These are phyloP conservation scores for Sebastes variabilis DNA, from an alignment of 2,797 vertebrate species.

Conservation along the genomic window DNA sequence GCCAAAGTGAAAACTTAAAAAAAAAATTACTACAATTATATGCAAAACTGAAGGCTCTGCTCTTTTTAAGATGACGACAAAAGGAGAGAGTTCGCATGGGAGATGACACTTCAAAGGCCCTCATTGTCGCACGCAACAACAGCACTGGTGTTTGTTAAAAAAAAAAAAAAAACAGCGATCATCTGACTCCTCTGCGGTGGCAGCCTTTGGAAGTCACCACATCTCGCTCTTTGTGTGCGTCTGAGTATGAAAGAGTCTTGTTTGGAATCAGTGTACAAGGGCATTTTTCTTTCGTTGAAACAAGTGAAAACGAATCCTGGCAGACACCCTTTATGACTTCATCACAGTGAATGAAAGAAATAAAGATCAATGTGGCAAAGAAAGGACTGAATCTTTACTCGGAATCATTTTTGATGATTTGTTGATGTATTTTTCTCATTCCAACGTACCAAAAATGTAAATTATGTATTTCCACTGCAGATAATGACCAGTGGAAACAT, in stretches of 20 bases:
- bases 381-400: not conserved
- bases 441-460: not conserved
- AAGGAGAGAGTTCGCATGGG: constrained; percentile 26
- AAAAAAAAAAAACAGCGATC: constrained; percentile 26
- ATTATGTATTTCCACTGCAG: not conserved
- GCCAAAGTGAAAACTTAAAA: not conserved
- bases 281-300: not conserved
- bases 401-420: not conserved
- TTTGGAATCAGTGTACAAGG: constrained; percentile 11
- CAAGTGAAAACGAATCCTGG: not conserved
- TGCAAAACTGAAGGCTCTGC: constrained; percentile 38
- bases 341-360: constrained; percentile 10
- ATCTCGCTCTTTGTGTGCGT: constrained; percentile 25
- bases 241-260: constrained; percentile 10
- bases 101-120: constrained; percentile 67
- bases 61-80: constrained; percentile 51
- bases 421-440: not conserved
- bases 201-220: constrained; percentile 65
- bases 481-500: not conserved
- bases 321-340: not conserved
- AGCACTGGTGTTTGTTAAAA: constrained; percentile 48
- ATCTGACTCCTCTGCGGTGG: constrained; percentile 49
- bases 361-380: not conserved
- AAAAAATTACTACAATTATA: constrained; percentile 14
- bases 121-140: constrained; percentile 70